These are phyloP conservation scores for Myopa tessellatipennis DNA, from an alignment of 2,888 invertebrate species.

Conservation along the genomic window DNA sequence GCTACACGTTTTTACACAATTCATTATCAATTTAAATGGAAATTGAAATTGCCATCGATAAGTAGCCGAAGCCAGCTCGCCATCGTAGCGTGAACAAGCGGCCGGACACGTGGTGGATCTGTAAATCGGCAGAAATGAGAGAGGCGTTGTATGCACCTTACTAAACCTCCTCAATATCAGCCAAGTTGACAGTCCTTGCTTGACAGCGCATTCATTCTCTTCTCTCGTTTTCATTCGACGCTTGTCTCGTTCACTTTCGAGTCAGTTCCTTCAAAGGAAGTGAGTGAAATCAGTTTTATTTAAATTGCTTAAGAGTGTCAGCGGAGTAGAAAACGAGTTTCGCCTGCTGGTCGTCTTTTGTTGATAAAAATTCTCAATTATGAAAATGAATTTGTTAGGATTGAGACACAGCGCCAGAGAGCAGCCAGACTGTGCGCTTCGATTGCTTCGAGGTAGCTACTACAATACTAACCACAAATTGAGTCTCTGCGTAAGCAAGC, in stretches of 20 bases:
- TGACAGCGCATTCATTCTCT: too few relatives aligned
- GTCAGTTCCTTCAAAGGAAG: too few relatives aligned
- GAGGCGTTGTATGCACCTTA: too few relatives aligned
- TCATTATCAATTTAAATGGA: conserved; percentile 27
- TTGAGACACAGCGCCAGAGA: conserved; percentile 6
- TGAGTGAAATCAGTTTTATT: conserved; percentile 3
- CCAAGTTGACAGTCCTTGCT: not conserved
- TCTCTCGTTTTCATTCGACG: too few relatives aligned
- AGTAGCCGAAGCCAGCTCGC: not conserved
- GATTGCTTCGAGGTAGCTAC: too few relatives aligned
- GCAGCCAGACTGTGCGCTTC: not conserved
- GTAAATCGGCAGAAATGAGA: too few relatives aligned
- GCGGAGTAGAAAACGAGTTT: not conserved
- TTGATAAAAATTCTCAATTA: conserved; percentile 18
- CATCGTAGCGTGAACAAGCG: not conserved
- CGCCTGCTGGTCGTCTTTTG: not conserved
- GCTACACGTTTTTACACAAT: conserved; percentile 31
- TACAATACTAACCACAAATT: too few relatives aligned
- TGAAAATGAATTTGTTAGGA: conserved; percentile 16
- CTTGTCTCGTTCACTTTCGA: too few relatives aligned
- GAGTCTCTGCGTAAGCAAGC: too few relatives aligned
- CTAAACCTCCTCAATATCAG: too few relatives aligned
- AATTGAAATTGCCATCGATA: conserved; percentile 22
- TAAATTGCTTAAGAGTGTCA: not conserved
- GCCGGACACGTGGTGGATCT: too few relatives aligned